Evolutionary conservation across 53 echinoderm and acorn worm genomes (phyloP).

Genomic region (Holothuria leucospilota): DNA sequence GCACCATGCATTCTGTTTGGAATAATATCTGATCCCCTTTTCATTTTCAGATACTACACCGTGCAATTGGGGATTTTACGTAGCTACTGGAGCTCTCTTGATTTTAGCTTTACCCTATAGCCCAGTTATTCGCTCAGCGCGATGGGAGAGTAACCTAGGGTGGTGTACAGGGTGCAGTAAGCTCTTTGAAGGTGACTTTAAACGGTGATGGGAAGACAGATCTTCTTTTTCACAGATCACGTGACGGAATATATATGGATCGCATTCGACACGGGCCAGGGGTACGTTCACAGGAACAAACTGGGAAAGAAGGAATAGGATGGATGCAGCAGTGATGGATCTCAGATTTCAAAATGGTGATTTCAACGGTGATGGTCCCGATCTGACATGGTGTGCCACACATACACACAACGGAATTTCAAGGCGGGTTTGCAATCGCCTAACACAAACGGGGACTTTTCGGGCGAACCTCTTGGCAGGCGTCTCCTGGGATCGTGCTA

Average conservation of each 20-base stretch:
- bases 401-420: background rate
- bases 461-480: constrained; percentile 1
- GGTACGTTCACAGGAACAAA: constrained; percentile 28
- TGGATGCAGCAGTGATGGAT: background rate
- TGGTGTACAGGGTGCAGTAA: background rate
- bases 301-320: background rate
- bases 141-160: background rate
- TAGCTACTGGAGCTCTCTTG: too few species aligned
- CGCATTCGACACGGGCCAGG: background rate
- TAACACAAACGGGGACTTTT: background rate
- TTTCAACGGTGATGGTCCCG: constrained; percentile 24
- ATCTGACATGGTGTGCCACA: constrained; percentile 27
- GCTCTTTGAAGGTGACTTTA: constrained; percentile 33
- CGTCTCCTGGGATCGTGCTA: background rate
- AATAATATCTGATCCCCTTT: too few species aligned
- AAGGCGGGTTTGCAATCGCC: constrained; percentile 15
- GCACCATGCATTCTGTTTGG: too few species aligned
- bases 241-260: constrained; percentile 9
- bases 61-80: too few species aligned
- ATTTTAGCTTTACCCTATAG: too few species aligned
- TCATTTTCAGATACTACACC: too few species aligned
- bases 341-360: background rate
- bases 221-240: constrained; percentile 12
- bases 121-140: background rate
- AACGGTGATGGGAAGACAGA: constrained; percentile 33